Conservation (phyloP, 2,797 vertebrate genomes). For the Catamblyrhynchus diadema region DNA sequence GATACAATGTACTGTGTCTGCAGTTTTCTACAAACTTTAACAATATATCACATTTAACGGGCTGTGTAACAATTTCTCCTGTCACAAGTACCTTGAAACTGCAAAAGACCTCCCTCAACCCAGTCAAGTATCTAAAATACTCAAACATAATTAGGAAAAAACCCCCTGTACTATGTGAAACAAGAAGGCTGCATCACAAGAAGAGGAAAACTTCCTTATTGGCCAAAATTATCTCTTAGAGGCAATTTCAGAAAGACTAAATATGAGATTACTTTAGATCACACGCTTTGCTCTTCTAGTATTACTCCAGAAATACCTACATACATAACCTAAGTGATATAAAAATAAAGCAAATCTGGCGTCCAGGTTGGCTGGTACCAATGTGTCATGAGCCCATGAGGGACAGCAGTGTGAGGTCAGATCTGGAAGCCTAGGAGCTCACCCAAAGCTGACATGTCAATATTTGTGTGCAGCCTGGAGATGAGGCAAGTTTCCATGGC, state of each 20-base stretch:
- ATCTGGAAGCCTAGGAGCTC: not conserved
- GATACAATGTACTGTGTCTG: not conserved
- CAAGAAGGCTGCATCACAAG: not conserved
- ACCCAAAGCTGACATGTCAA: not conserved
- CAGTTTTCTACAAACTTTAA: not conserved
- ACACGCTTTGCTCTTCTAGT: not conserved
- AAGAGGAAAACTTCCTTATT: not conserved
- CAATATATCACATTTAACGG: not conserved
- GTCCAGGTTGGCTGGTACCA: not conserved
- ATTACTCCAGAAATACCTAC: not conserved
- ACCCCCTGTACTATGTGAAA: not conserved
- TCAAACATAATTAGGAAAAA: not conserved
- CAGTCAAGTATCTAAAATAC: not conserved
- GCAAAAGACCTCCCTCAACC: not conserved
- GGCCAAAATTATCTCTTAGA: not conserved
- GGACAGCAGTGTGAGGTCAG: not conserved
- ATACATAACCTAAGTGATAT: not conserved
- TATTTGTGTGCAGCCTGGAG: not conserved
- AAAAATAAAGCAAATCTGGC: not conserved
- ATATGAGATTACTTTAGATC: not conserved
- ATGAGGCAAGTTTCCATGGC: not conserved
- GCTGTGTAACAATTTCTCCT: not conserved
- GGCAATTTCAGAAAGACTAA: not conserved
- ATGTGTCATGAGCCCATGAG: not conserved
- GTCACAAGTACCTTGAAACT: not conserved